A percentile compares a stretch with the other conserved stretches of the same genome.
phyloP scores from a whole-genome alignment of 1,140 invertebrate species.

The Maconellicoccus hirsutus region DNA sequence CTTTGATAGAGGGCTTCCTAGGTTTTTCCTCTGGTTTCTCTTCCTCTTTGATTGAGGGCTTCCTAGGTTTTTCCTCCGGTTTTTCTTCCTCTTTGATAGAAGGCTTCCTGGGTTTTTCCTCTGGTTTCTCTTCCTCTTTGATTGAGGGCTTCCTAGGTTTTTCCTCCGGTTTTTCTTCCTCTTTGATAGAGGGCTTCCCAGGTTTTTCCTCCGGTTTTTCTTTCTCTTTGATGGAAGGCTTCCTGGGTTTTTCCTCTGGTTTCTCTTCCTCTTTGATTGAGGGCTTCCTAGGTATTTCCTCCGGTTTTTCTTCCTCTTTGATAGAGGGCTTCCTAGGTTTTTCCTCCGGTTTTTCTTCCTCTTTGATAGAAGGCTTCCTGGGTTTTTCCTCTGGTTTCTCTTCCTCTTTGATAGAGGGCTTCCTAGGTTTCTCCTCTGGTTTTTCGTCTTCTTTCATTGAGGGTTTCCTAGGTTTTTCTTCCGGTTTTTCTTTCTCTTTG shows the following conservation, averaged over 20 bases:
- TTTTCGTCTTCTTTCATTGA: not conserved
- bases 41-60: conserved; percentile 29
- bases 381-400: conserved; percentile 19
- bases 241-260: conserved; percentile 29
- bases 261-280: conserved; percentile 28
- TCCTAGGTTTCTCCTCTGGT: conserved; percentile 25
- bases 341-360: conserved; percentile 29
- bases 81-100: conserved; percentile 28
- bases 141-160: conserved; percentile 27
- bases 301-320: conserved; percentile 29
- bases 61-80: conserved; percentile 29
- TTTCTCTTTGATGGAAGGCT: conserved; percentile 27
- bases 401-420: not conserved
- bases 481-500: conserved; percentile 29
- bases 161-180: conserved; percentile 31
- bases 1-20: conserved; percentile 30
- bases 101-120: not conserved
- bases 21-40: conserved; percentile 29
- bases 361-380: conserved; percentile 27
- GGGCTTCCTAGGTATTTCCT: not conserved
- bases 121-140: conserved; percentile 13
- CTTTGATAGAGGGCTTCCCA: conserved; percentile 25
- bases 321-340: conserved; percentile 27
- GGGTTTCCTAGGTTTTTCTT: not conserved
- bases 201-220: conserved; percentile 32